phyloP scores from a whole-genome alignment of 2,797 vertebrate genomes.

The Darevskia nairensis region DNA sequence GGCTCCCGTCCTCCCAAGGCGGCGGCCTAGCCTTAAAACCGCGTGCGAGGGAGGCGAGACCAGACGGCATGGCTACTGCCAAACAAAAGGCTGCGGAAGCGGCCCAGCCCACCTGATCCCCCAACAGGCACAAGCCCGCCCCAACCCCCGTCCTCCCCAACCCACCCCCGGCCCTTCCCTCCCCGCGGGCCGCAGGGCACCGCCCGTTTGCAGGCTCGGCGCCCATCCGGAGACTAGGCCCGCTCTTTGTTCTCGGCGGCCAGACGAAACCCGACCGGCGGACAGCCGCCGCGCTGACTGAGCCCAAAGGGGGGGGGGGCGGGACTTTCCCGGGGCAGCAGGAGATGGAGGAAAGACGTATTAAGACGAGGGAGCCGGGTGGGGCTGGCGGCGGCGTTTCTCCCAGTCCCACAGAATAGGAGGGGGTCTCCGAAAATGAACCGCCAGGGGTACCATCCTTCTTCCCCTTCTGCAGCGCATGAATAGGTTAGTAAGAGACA shows the following conservation, averaged over 20 bases:
- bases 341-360: too few relatives aligned
- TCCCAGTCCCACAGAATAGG: background rate
- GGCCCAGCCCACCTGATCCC: constrained; percentile 13
- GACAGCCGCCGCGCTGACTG: constrained; percentile 17
- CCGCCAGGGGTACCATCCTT: background rate
- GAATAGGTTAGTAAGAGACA: accelerated
- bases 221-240: background rate
- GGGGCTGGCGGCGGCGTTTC: background rate
- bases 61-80: constrained; percentile 28
- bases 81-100: constrained; percentile 56
- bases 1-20: background rate
- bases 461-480: background rate
- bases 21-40: background rate
- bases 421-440: background rate
- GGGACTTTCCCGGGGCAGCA: background rate
- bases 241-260: constrained; percentile 28
- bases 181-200: constrained; percentile 19
- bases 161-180: background rate
- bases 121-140: background rate
- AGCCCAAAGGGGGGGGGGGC: background rate
- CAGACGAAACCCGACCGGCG: background rate
- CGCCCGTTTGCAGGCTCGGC: constrained; percentile 49
- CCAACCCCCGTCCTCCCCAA: constrained; percentile 4
- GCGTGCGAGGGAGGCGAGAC: accelerated
- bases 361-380: background rate